phyloP scores from a whole-genome alignment of 2,797 vertebrate genomes.

The Syngnathus rostellatus region DNA sequence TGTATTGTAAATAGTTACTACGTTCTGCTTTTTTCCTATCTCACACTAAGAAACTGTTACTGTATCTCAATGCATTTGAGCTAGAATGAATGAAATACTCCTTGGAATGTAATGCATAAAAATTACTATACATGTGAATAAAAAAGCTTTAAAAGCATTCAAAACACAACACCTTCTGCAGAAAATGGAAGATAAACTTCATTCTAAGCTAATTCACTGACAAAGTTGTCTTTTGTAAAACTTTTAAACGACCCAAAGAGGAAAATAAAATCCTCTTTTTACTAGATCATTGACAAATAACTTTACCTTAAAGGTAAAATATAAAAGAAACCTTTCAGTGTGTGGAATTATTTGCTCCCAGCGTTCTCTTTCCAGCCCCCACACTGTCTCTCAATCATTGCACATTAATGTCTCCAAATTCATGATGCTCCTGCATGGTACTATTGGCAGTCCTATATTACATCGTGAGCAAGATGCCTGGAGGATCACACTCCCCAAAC shows the following conservation, averaged over 20 bases:
- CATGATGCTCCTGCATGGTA: slow-evolving; percentile 21
- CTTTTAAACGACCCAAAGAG: not conserved
- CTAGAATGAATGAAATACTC: too few relatives aligned
- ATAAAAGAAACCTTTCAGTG: slow-evolving; percentile 14
- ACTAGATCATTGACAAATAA: not conserved
- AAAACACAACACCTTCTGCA: too few relatives aligned
- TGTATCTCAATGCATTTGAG: too few relatives aligned
- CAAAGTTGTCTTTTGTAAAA: not conserved
- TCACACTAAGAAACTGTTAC: too few relatives aligned
- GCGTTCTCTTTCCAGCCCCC: slow-evolving; percentile 5
- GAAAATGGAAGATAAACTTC: too few relatives aligned
- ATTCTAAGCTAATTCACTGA: too few relatives aligned
- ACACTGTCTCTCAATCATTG: slow-evolving; percentile 39
- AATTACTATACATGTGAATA: too few relatives aligned
- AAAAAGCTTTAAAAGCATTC: too few relatives aligned
- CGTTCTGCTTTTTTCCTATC: too few relatives aligned
- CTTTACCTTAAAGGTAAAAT: slow-evolving; percentile 18
- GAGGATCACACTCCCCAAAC: slow-evolving; percentile 41
- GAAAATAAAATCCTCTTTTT: not conserved
- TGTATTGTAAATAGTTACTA: too few relatives aligned
- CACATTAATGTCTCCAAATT: slow-evolving; percentile 39
- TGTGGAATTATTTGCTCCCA: slow-evolving; percentile 7
- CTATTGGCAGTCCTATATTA: slow-evolving; percentile 51
- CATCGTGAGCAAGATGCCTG: slow-evolving; percentile 48
- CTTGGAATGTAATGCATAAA: too few relatives aligned